Percentiles rank a stretch among this genome's conserved stretches.
phyloP scores from a whole-genome alignment of 1,140 invertebrate species.

The Panagrolaimus sp. region DNA sequence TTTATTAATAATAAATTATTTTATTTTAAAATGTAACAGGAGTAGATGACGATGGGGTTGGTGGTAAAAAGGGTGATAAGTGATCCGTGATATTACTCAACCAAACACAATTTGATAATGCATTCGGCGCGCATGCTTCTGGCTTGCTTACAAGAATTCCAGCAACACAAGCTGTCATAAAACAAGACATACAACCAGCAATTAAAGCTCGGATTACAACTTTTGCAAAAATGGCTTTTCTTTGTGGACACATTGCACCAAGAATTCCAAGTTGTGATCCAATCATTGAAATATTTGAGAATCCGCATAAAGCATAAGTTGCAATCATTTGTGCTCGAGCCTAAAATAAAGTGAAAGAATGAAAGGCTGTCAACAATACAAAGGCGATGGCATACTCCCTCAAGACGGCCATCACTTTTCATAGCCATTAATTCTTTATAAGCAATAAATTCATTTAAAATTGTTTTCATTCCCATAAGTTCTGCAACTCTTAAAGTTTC shows the following conservation, averaged over 20 bases:
- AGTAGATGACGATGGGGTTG: constrained; percentile 6
- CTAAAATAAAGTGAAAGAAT: constrained; percentile 8
- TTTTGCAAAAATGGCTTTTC: constrained; percentile 39
- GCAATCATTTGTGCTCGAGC: constrained; percentile 72
- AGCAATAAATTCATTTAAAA: constrained; percentile 85
- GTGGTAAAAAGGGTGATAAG: neutral
- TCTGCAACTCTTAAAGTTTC: constrained; percentile 67
- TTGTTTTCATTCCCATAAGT: constrained; percentile 78
- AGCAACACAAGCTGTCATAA: constrained; percentile 49
- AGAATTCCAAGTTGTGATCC: constrained; percentile 64
- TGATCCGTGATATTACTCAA: constrained; percentile 6
- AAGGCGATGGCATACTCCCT: constrained; percentile 65
- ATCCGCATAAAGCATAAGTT: constrained; percentile 87
- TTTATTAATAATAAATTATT: neutral
- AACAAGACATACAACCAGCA: constrained; percentile 46
- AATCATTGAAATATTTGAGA: constrained; percentile 81
- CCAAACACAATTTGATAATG: neutral
- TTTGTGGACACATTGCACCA: constrained; percentile 41
- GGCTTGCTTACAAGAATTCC: constrained; percentile 31
- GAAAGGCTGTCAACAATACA: constrained; percentile 42
- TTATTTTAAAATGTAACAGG: neutral
- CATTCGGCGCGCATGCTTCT: neutral
- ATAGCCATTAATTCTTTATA: constrained; percentile 71
- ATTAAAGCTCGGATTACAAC: constrained; percentile 45
- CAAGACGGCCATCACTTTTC: constrained; percentile 58